Base-by-base conservation (phyloP, 2,113 vertebrate genomes). In the Delphinapterus leucas region DNA sequence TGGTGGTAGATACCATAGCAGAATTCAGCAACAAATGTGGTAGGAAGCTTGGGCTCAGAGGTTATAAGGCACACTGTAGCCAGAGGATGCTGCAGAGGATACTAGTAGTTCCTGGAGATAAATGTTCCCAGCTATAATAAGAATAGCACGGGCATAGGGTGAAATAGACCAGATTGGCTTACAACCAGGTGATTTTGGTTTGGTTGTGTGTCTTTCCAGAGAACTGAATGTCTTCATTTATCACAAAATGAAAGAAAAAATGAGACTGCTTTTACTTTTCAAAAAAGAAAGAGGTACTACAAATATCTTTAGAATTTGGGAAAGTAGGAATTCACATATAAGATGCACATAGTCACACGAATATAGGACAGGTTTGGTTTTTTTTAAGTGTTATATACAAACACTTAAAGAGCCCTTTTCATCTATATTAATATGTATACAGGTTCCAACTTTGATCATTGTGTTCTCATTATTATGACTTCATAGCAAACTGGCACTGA, bases 241-340 rank as follows among this genome's bases (percentile, higher is more conserved):
- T 65, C 49, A 92, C 41, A 68, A 89, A 93, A 87, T 92, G 41
- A 88, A 83, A 94, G 31, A 83, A 33, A 92, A 92, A 88, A 60
- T 68, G 33, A 79, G 38, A 60, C 8, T 76, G 3, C 38, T 84
- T 77, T 96, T 41, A 85, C 58, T 93, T 95, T 87, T 73, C 55
- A 1, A 63, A 0, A 70, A 93, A 83, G 61, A 44, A 90, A 61
- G 26, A 84, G 38, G 11, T 47, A 81, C 15, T 38, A 86, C 0
- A 71, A 20, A 11, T 83, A 92, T 71, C 49, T 95, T 76, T 87
- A 95, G 74, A 88, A 92, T 79, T 23, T 80, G 49, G 41, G 11
- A 36, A 92, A 92, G 26, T 53, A 80, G 25, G 36, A 88, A 95
- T 84, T 84, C 38, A 90, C 47, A 53, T 53, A 41, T n/a, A 73